Base-by-base conservation (phyloP, 2,797 vertebrate genomes). In the Columba guinea region DNA sequence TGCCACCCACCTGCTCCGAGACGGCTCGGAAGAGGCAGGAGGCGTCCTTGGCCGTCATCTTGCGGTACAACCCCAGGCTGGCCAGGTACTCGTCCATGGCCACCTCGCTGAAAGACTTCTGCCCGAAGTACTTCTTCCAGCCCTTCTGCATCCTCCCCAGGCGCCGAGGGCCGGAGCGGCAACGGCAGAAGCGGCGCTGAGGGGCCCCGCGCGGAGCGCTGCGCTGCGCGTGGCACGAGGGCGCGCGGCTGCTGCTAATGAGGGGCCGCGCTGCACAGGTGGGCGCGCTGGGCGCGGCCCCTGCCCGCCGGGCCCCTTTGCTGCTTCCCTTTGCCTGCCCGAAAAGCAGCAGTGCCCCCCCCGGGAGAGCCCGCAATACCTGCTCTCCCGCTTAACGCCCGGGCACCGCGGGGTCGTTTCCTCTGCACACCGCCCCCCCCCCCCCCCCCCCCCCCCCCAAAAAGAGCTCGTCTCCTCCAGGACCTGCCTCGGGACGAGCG, bases 71-170 rank as follows among this genome's bases (percentile, higher is more conserved):
- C 6, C 99, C 99, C 91, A 99, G 97, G 82, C 98, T 99, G 96
- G 97, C 97, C 97, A 99, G 98, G 96, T 98, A 99, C 94, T 99
- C 99, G 97, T 99, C 99, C 99, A 99, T 99, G 96, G 98, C 99
- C 83, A 98, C 97, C 95, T 98, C 98, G 92, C 80, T 97, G 88
- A 97, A 96, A 86, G 97, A 97, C 96, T 98, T 98, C 96, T 98
- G 98, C 51, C 97, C 93, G 90, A 98, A 99, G 97, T 99, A 99
- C 78, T 98, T 99, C 97, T 98, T 99, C 96, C 98, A 98, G 65
- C 98, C 98, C 96, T 99, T 99, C 97, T 99, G 98, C 99, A 99
- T 99, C 91, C 87, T 97, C 59, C 87, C 59, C 9, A 18, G 46
- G 77, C 96, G 93, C 97, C 97, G 52, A 94, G 96, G 10, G 74